Percentiles rank a stretch among this genome's conserved stretches.
Evolutionary conservation across 2,113 vertebrate genomes (phyloP).

Genomic region (Sander vitreus): DNA sequence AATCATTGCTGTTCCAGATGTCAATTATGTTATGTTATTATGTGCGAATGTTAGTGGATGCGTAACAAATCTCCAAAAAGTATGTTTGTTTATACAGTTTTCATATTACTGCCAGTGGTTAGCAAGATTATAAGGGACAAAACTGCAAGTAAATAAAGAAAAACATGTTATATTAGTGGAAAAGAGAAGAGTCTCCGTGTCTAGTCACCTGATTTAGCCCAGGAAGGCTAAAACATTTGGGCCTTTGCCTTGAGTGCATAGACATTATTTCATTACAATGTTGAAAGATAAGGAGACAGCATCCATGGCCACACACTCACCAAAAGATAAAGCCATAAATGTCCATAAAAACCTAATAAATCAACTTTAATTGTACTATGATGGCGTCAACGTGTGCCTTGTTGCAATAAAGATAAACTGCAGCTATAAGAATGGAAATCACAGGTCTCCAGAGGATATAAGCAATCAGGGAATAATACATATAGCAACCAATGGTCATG

Average conservation of each 20-base stretch:
- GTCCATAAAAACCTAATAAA: slow-evolving; percentile 32
- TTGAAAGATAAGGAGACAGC: slow-evolving; percentile 28
- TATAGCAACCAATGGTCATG: slow-evolving; percentile 21
- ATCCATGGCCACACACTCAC: neutral
- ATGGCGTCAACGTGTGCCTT: neutral
- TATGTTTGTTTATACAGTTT: neutral
- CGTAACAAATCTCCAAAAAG: neutral
- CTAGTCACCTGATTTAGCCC: neutral
- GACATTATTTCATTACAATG: slow-evolving; percentile 19
- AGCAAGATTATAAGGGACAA: neutral
- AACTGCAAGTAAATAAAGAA: neutral
- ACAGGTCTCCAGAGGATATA: slow-evolving; percentile 4
- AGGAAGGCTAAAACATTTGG: neutral
- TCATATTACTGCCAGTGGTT: neutral
- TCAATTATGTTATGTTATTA: neutral
- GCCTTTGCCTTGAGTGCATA: neutral
- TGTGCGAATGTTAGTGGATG: neutral
- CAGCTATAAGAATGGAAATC: slow-evolving; percentile 11
- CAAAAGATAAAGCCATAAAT: slow-evolving; percentile 25
- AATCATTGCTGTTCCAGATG: neutral
- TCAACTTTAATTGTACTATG: neutral
- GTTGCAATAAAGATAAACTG: slow-evolving; percentile 41
- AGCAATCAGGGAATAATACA: slow-evolving; percentile 13
- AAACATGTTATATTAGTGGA: neutral
- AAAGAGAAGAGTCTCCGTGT: neutral